Conservation (phyloP, 2,113 vertebrate genomes). For the Hipposideros armiger region DNA sequence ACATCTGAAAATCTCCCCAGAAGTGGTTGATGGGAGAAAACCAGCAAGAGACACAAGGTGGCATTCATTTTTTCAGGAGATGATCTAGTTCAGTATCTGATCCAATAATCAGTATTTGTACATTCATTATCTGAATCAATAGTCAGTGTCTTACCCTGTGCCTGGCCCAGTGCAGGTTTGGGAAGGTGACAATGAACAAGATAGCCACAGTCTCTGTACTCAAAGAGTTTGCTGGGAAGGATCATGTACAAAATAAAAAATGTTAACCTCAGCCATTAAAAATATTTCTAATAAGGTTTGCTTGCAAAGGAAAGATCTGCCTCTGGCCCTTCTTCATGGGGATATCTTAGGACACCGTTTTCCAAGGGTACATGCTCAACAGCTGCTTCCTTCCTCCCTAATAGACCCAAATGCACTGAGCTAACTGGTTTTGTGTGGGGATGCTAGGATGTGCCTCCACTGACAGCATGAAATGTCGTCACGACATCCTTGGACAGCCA, state of each 20-base stretch:
- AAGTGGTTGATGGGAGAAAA: not conserved
- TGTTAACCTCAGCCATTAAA: not conserved
- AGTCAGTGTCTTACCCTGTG: not conserved
- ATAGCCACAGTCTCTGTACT: not conserved
- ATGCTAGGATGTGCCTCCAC: not conserved
- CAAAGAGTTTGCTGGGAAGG: not conserved
- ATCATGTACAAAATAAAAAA: not conserved
- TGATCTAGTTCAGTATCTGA: not conserved
- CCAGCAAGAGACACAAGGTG: not conserved
- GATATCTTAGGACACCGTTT: not conserved
- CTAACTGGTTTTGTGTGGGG: not conserved
- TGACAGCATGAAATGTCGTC: too few species aligned
- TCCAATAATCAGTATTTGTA: not conserved
- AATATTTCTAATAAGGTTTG: not conserved
- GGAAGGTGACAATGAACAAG: not conserved
- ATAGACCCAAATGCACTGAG: not conserved
- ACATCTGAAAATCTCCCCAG: not conserved
- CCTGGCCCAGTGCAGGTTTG: not conserved
- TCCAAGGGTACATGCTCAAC: not conserved
- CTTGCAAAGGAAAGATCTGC: not conserved
- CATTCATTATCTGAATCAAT: not conserved
- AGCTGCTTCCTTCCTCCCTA: not conserved
- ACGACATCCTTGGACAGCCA: not conserved
- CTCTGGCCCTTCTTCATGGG: not conserved
- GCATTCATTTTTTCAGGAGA: not conserved